Evolutionary conservation across 2,113 vertebrate genomes (phyloP).

Genomic region (Lynx canadensis): DNA sequence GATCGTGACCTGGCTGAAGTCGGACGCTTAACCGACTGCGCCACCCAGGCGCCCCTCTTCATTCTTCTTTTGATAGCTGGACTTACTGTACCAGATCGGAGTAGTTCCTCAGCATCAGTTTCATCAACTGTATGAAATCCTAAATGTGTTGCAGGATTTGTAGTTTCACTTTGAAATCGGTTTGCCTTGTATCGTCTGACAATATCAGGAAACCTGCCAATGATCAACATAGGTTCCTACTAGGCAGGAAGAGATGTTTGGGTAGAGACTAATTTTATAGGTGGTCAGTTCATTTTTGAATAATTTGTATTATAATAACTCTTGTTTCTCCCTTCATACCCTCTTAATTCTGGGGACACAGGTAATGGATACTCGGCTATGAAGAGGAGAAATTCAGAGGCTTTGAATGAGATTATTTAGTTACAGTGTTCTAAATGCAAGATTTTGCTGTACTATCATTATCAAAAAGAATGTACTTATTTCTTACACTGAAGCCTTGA

Average conservation of each 20-base stretch:
- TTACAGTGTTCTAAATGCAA: neutral
- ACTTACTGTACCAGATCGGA: neutral
- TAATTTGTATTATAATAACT: neutral
- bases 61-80: neutral
- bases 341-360: neutral
- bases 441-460: neutral
- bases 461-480: neutral
- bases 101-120: neutral
- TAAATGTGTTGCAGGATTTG: constrained; percentile 20
- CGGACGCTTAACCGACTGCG: too few relatives aligned
- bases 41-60: too few relatives aligned
- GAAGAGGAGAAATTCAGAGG: neutral
- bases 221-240: neutral
- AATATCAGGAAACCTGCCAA: neutral
- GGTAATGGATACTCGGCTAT: neutral
- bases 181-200: neutral
- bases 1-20: too few relatives aligned
- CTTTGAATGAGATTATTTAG: neutral
- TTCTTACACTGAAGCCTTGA: neutral
- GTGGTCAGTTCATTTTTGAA: neutral
- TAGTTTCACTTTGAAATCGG: neutral
- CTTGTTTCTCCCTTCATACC: neutral
- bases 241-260: neutral
- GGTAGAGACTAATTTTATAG: constrained; percentile 24
- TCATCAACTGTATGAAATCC: neutral